Conservation (phyloP, 2,797 vertebrate genomes). For the Chaetophractus vellerosus region DNA sequence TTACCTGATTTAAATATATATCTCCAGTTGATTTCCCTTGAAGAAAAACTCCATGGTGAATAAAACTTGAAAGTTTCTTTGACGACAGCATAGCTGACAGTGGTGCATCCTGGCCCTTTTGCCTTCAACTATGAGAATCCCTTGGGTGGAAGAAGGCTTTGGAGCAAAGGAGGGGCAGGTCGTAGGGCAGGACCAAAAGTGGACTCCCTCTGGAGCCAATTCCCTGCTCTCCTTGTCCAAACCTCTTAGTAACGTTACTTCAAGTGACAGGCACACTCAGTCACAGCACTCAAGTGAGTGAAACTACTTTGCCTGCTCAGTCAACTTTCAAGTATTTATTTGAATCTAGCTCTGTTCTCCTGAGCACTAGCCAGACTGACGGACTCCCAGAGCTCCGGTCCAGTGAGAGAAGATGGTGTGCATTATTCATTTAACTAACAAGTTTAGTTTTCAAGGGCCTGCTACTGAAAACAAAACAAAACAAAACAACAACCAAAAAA, state of each 20-base stretch:
- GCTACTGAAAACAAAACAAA: neutral
- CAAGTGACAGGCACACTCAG: neutral
- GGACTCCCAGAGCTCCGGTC: neutral
- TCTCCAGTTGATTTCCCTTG: neutral
- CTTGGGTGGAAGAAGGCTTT: neutral
- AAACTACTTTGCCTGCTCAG: neutral
- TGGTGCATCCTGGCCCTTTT: neutral
- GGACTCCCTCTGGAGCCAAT: neutral
- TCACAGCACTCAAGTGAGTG: neutral
- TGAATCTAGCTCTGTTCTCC: neutral
- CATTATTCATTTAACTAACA: neutral
- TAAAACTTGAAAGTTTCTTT: slow-evolving; percentile 18
- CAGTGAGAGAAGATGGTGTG: neutral
- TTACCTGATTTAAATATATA: neutral
- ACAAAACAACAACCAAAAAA: neutral
- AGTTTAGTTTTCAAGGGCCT: neutral
- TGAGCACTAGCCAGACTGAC: neutral
- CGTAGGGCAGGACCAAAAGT: neutral
- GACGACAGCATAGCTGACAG: neutral
- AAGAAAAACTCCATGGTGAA: neutral
- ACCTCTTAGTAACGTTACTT: neutral
- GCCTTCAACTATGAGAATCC: neutral
- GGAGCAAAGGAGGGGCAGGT: neutral
- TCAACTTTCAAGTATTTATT: neutral
- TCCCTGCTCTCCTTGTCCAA: neutral